A percentile compares a stretch with the other conserved stretches of the same genome.
Evolutionary conservation across 2,888 invertebrate species (phyloP).

Genomic region (Bhutanitis thaidina): DNA sequence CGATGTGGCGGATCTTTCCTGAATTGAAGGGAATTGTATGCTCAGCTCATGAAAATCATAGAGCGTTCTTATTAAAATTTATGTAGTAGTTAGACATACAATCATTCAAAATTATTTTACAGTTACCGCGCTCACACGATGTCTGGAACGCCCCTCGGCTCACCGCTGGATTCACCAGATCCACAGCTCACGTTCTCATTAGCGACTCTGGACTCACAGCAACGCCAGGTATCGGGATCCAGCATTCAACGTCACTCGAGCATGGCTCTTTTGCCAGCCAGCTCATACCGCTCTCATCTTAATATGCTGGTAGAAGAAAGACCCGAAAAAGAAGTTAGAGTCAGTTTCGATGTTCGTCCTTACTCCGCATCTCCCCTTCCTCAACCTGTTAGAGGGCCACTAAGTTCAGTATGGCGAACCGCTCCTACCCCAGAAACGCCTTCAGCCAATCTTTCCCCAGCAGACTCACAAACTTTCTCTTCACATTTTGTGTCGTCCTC

Average conservation of each 20-base stretch:
- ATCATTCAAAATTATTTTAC: constrained; percentile 40
- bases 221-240: constrained; percentile 82
- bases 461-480: constrained; percentile 81
- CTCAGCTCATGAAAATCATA: too few relatives aligned
- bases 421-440: constrained; percentile 84
- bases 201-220: constrained; percentile 79
- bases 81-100: too few relatives aligned
- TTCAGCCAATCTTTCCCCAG: constrained; percentile 82
- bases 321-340: constrained; percentile 68
- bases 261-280: constrained; percentile 68
- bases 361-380: constrained; percentile 55
- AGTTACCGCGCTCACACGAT: constrained; percentile 92
- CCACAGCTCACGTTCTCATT: constrained; percentile 83
- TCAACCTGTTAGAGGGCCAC: constrained; percentile 63
- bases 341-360: constrained; percentile 67
- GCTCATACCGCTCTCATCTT: constrained; percentile 71
- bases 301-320: constrained; percentile 73
- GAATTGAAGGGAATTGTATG: too few relatives aligned
- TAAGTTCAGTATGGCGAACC: constrained; percentile 68
- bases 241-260: constrained; percentile 72
- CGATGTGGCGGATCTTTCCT: too few relatives aligned
- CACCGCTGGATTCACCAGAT: constrained; percentile 91
- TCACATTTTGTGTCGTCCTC: constrained; percentile 81
- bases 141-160: constrained; percentile 88
- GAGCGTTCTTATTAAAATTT: too few relatives aligned